Percentiles rank a stretch among this genome's conserved stretches.
Evolutionary conservation across 2,113 vertebrate genomes (phyloP).

Genomic region (Paracanthobrama guichenoti): DNA sequence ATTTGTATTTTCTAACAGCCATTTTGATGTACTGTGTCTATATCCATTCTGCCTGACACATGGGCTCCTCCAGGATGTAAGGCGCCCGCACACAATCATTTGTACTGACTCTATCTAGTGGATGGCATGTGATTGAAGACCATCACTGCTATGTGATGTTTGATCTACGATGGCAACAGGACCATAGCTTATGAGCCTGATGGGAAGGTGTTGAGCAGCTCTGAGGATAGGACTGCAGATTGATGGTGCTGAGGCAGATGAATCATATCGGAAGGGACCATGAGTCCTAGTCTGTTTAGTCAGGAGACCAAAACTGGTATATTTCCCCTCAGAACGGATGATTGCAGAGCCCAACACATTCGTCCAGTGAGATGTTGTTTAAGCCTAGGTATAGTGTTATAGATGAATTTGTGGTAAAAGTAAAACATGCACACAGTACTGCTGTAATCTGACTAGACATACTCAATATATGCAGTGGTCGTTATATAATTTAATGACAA

Average conservation of each 20-base stretch:
- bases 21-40: background rate
- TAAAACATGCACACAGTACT: background rate
- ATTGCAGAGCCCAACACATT: slow-evolving; percentile 17
- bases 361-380: background rate
- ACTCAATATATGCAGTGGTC: background rate
- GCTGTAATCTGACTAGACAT: background rate
- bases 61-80: background rate
- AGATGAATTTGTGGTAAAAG: background rate
- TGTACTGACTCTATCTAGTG: background rate
- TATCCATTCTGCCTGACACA: background rate
- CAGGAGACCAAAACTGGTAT: background rate
- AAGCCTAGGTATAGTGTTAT: background rate
- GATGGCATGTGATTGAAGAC: slow-evolving; percentile 22
- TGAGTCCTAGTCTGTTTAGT: slow-evolving; percentile 26
- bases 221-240: background rate
- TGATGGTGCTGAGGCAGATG: background rate
- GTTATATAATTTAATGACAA: background rate
- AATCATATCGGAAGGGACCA: background rate
- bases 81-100: background rate
- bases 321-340: background rate
- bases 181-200: slow-evolving; percentile 17
- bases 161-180: slow-evolving; percentile 28
- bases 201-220: background rate
- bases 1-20: background rate
- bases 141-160: slow-evolving; percentile 13